Conservation (phyloP, 1,140 invertebrate species). For the Dolichoris vasculosae region DNA sequence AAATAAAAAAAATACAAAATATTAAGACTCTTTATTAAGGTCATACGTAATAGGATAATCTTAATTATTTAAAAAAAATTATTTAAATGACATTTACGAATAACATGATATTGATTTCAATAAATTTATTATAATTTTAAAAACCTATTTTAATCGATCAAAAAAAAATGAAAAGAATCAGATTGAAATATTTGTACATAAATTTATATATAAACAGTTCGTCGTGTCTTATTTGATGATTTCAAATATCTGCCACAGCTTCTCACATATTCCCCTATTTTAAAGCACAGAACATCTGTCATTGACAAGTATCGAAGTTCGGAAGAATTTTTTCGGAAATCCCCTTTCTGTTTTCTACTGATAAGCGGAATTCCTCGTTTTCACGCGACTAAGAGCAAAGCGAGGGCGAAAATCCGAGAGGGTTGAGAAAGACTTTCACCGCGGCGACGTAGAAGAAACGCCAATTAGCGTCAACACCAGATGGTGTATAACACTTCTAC, state of each 20-base stretch:
- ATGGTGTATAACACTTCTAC: constrained; percentile 36
- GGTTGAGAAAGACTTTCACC: constrained; percentile 50
- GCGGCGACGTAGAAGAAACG: constrained; percentile 61
- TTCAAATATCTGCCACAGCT: background rate
- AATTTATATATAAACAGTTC: background rate
- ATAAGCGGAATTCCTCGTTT: background rate
- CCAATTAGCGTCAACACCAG: constrained; percentile 70
- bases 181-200: too few relatives aligned
- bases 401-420: background rate
- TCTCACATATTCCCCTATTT: background rate
- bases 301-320: background rate
- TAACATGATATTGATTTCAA: too few relatives aligned
- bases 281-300: background rate
- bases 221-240: background rate
- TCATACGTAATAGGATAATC: too few relatives aligned
- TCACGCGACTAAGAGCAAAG: background rate
- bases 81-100: too few relatives aligned
- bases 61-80: too few relatives aligned
- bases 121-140: too few relatives aligned
- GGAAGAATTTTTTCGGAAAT: constrained; percentile 19
- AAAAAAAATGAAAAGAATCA: too few relatives aligned
- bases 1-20: too few relatives aligned
- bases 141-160: too few relatives aligned
- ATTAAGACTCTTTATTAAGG: too few relatives aligned
- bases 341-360: background rate